A percentile compares a stretch with the other conserved stretches of the same genome.
Conservation (phyloP, 2,888 invertebrate genomes). For the Lamellibrachia satsuma region DNA sequence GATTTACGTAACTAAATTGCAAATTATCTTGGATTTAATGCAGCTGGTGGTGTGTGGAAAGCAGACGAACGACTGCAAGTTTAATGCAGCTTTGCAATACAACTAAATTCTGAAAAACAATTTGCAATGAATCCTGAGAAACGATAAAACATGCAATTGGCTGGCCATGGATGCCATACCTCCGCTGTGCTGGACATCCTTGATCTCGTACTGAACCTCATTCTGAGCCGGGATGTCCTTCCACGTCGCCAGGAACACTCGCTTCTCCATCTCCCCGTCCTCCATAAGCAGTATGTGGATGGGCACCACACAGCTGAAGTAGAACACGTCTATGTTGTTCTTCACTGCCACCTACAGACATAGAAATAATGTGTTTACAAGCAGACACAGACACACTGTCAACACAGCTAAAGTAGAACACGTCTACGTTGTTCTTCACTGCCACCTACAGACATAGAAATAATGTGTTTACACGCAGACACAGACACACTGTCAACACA, state of each 20-base stretch:
- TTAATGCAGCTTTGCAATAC: background rate
- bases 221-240: slow-evolving; percentile 98
- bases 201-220: slow-evolving; percentile 91
- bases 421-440: slow-evolving; percentile 97
- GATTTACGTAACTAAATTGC: too few species aligned
- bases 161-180: slow-evolving; percentile 44
- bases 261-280: slow-evolving; percentile 96
- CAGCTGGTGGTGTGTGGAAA: background rate
- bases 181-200: slow-evolving; percentile 71
- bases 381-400: slow-evolving; percentile 49
- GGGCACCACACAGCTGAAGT: slow-evolving; percentile 93
- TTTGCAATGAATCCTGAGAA: too few species aligned
- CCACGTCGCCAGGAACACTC: slow-evolving; percentile 97
- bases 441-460: slow-evolving; percentile 77
- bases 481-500: slow-evolving; percentile 70
- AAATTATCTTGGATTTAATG: too few species aligned
- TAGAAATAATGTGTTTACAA: slow-evolving; percentile 67
- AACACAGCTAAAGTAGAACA: slow-evolving; percentile 95
- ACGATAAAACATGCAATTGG: too few species aligned
- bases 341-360: slow-evolving; percentile 87
- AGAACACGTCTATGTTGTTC: slow-evolving; percentile 98
- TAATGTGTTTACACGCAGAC: slow-evolving; percentile 67
- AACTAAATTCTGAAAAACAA: background rate
- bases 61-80: background rate
- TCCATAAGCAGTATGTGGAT: slow-evolving; percentile 92